These are phyloP conservation scores for Antrozous pallidus DNA, from an alignment of 2,797 vertebrate species.

Conservation along the genomic window DNA sequence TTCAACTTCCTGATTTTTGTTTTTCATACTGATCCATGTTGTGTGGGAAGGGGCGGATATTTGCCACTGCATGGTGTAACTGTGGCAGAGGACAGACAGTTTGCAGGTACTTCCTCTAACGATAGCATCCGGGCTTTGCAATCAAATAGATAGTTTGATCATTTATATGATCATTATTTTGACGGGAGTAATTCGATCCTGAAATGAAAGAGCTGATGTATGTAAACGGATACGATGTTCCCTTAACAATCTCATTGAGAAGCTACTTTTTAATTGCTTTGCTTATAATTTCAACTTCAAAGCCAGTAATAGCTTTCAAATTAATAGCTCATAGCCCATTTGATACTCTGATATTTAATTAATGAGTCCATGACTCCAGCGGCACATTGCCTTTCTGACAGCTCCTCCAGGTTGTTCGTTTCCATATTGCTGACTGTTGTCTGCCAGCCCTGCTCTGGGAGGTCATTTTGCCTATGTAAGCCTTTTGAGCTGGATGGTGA, in stretches of 20 bases:
- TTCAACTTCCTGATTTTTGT: neutral
- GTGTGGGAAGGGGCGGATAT: neutral
- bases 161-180: slow-evolving; percentile 72
- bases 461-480: neutral
- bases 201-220: slow-evolving; percentile 73
- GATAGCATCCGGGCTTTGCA: slow-evolving; percentile 41
- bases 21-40: neutral
- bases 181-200: slow-evolving; percentile 67
- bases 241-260: slow-evolving; percentile 68
- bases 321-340: slow-evolving; percentile 76
- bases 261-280: slow-evolving; percentile 78
- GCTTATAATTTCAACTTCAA: slow-evolving; percentile 77
- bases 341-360: slow-evolving; percentile 83
- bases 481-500: neutral
- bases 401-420: slow-evolving; percentile 59
- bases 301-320: slow-evolving; percentile 77
- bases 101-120: slow-evolving; percentile 49
- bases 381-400: slow-evolving; percentile 60
- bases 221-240: slow-evolving; percentile 73
- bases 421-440: slow-evolving; percentile 42
- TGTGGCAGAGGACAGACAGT: neutral
- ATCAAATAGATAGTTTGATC: slow-evolving; percentile 67
- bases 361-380: slow-evolving; percentile 77
- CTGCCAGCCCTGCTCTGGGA: neutral
- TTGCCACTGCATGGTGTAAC: neutral